Evolutionary conservation across 2,888 invertebrate species (phyloP), one percentile per base, ranked within the genome.

Genomic region (Dicyrtoma fusca): DNA sequence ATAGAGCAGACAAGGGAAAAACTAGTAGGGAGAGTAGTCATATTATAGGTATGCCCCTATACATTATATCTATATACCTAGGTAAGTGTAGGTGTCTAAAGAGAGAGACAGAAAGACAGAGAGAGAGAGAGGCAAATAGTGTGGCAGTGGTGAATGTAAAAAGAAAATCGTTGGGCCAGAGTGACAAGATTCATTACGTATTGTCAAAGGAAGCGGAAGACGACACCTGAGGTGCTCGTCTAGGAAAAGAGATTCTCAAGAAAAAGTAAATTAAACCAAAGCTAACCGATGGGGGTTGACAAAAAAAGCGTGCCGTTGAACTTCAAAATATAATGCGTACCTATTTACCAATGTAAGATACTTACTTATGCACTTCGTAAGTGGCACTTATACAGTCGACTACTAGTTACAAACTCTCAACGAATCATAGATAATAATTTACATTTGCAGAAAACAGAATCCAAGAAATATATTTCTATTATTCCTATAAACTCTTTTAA

Each of bases 101-200:
- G 51, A 51, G 6, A 17, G 51, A 10, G 51, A 14, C 14, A 6
- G 6, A 14, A 5, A 5, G 51, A 51, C n/a, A 51, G 45, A 44
- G 45, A 44, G 45, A 44, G 45, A 44, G 6, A 51, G 51, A 51
- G n/a, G n/a, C 34, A 34, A 34, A 8, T 34, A 5, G 34, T 34
- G 8, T 34, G 34, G 34, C 34, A 34, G 34, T 34, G 34, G 34
- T 8, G 8, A 34, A 34, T 34, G 34, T 34, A 34, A 34, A 34
- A 34, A 34, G 34, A 34, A 34, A 34, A 34, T 34, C 8, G 34
- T 8, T 34, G 8, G 8, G 34, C 34, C 61, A 42, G 49, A 51
- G 57, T 57, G 68, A 68, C 68, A 68, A 68, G 68, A 68, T 68
- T 68, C 68, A 68, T 68, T 68, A 68, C 45, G 45, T 45, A 68